These are phyloP conservation scores for Subanguina moxae DNA, from an alignment of 1,140 invertebrate species.

Conservation along the genomic window DNA sequence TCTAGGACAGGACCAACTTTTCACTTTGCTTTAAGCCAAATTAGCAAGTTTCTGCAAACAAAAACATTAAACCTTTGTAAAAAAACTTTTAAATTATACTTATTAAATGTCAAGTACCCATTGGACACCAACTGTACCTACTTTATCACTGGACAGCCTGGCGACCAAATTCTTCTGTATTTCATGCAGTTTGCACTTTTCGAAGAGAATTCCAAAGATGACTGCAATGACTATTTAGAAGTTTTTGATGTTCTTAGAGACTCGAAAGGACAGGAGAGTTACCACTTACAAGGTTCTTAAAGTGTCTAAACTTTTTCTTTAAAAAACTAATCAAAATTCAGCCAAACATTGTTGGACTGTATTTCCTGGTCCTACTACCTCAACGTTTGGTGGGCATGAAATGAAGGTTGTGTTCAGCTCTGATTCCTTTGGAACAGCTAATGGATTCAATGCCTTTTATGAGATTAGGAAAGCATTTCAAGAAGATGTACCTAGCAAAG, in stretches of 20 bases:
- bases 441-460: slow-evolving; percentile 58
- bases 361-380: slow-evolving; percentile 54
- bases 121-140: slow-evolving; percentile 56
- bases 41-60: too few species aligned
- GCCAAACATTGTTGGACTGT: slow-evolving; percentile 49
- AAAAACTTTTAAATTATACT: too few species aligned
- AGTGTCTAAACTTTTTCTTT: not conserved
- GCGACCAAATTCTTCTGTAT: slow-evolving; percentile 51
- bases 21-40: too few species aligned
- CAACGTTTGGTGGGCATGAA: slow-evolving; percentile 51
- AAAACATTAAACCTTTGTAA: too few species aligned
- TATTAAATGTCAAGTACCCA: slow-evolving; percentile 26
- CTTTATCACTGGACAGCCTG: slow-evolving; percentile 44
- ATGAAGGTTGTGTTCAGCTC: slow-evolving; percentile 57
- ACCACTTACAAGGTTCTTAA: slow-evolving; percentile 41
- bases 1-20: too few species aligned
- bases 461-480: slow-evolving; percentile 48
- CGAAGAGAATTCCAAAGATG: slow-evolving; percentile 41
- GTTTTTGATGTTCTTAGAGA: slow-evolving; percentile 54
- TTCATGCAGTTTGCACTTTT: slow-evolving; percentile 58
- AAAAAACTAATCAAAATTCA: slow-evolving; percentile 9
- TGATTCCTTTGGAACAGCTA: slow-evolving; percentile 51
- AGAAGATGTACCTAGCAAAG: slow-evolving; percentile 49
- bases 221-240: slow-evolving; percentile 55
- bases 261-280: slow-evolving; percentile 42